Conservation (phyloP, 2,888 invertebrate genomes). For the Apamea epomidion region DNA sequence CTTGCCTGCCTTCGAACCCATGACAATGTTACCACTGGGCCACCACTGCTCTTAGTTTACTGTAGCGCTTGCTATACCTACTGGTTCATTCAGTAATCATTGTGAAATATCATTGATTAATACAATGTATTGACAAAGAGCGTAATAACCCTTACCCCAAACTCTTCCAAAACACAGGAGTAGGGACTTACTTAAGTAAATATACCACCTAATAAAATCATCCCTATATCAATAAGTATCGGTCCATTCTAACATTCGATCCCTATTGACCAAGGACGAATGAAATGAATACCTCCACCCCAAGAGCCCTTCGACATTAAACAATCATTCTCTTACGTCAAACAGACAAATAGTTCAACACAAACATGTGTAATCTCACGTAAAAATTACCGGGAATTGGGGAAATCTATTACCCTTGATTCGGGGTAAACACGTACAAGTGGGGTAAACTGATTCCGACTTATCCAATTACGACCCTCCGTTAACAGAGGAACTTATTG, state of each 20-base stretch:
- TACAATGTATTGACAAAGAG: background rate
- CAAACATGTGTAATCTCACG: slow-evolving; percentile 68
- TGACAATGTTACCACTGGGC: no score
- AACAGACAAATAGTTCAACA: slow-evolving; percentile 60
- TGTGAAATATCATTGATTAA: no score
- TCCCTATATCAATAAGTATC: background rate
- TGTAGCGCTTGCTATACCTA: no score
- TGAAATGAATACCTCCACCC: slow-evolving; percentile 40
- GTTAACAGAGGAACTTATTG: slow-evolving; percentile 65
- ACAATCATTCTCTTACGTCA: slow-evolving; percentile 44
- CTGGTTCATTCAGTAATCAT: no score
- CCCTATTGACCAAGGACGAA: slow-evolving; percentile 27
- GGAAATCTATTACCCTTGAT: slow-evolving; percentile 83
- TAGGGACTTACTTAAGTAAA: background rate
- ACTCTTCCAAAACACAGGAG: background rate
- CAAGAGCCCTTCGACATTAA: slow-evolving; percentile 40
- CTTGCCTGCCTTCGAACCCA: no score
- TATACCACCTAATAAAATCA: background rate
- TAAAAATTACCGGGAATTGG: slow-evolving; percentile 79
- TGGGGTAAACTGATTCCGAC: slow-evolving; percentile 89
- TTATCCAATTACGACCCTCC: slow-evolving; percentile 88
- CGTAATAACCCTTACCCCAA: background rate
- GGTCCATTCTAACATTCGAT: slow-evolving; percentile 9
- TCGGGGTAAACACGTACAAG: slow-evolving; percentile 87
- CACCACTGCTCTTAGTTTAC: no score